Evolutionary conservation across 35 echinoderm and acorn worm species (phyloP).

Genomic region (Ophiothrix spiculata): DNA sequence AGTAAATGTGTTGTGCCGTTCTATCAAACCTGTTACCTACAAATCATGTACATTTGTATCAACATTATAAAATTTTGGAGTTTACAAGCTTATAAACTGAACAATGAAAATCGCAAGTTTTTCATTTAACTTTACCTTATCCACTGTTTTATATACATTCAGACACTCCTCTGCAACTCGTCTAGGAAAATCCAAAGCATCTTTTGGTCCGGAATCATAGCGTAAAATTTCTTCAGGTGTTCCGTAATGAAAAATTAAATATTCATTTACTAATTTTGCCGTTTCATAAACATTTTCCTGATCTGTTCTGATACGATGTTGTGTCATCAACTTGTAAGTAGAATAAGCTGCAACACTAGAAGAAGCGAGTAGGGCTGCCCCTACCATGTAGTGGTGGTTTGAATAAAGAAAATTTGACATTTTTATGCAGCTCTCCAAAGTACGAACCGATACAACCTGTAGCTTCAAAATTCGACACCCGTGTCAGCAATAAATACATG

Average conservation of each 20-base stretch:
- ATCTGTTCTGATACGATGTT: not conserved
- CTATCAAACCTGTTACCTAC: too few species aligned
- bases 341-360: constrained; percentile 60
- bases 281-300: constrained; percentile 79
- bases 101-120: not conserved
- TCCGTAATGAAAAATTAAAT: constrained; percentile 82
- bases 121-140: constrained; percentile 51
- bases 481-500: too few species aligned
- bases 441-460: too few species aligned
- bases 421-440: too few species aligned
- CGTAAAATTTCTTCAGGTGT: constrained; percentile 71
- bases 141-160: constrained; percentile 36
- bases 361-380: constrained; percentile 45
- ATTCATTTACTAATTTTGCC: constrained; percentile 82
- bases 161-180: constrained; percentile 88
- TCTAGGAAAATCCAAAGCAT: constrained; percentile 77
- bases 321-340: constrained; percentile 44
- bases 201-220: constrained; percentile 77
- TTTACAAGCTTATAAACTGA: too few species aligned
- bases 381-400: constrained; percentile 36
- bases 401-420: not conserved
- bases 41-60: too few species aligned
- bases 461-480: too few species aligned
- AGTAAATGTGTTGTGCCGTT: too few species aligned
- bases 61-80: too few species aligned